phyloP scores from a whole-genome alignment of 2,797 vertebrate species.

The Loris lydekkerianus region DNA sequence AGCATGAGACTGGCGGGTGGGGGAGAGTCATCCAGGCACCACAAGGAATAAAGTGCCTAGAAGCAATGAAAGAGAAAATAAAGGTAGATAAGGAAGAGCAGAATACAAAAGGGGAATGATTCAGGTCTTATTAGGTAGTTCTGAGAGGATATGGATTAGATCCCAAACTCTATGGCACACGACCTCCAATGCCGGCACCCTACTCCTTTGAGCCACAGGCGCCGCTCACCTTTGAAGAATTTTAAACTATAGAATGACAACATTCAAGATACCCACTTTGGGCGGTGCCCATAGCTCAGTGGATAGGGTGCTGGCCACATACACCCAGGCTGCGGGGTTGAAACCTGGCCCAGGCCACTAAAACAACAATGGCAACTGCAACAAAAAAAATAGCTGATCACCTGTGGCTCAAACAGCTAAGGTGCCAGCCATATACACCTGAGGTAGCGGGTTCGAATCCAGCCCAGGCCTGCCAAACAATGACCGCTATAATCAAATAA shows the following conservation, averaged over 20 bases:
- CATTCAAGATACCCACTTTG: neutral
- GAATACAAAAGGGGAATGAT: neutral
- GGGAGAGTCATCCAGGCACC: neutral
- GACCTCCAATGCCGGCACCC: too few species aligned
- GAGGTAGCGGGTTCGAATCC: too few species aligned
- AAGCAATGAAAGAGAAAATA: slow-evolving; percentile 22
- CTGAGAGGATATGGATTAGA: neutral
- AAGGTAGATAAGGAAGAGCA: neutral
- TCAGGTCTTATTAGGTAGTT: neutral
- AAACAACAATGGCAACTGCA: too few species aligned
- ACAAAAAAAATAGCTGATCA: too few species aligned
- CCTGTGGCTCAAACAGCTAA: too few species aligned
- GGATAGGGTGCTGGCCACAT: too few species aligned
- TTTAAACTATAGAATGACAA: neutral
- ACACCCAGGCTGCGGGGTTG: too few species aligned
- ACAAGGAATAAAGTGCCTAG: neutral
- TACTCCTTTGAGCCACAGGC: too few species aligned
- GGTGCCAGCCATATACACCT: too few species aligned
- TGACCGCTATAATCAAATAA: too few species aligned
- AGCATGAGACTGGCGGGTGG: neutral
- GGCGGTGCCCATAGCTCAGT: neutral
- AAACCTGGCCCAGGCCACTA: too few species aligned
- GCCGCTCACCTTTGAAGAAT: neutral
- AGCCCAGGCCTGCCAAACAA: too few species aligned
- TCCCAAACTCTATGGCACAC: neutral